These are phyloP conservation scores for Gopherus evgoodei DNA, from an alignment of 2,113 vertebrate genomes.

Conservation along the genomic window DNA sequence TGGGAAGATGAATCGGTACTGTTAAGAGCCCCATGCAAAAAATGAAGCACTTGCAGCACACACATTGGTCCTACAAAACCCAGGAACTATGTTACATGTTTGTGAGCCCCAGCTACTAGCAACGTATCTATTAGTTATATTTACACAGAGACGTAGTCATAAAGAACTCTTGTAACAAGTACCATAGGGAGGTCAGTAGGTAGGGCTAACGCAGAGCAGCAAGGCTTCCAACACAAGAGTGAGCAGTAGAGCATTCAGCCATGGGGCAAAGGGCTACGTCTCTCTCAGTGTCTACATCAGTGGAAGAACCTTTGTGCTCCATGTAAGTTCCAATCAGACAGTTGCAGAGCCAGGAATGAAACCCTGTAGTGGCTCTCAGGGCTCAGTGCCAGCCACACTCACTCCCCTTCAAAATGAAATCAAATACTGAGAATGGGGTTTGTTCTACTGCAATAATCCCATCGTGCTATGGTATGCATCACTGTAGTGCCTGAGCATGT, in stretches of 20 bases:
- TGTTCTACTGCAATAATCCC: background rate
- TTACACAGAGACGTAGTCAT: fast-evolving
- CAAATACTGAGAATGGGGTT: background rate
- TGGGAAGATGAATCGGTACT: background rate
- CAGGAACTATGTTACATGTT: fast-evolving
- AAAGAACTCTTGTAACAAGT: fast-evolving
- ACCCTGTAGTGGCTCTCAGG: background rate
- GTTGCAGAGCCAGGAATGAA: background rate
- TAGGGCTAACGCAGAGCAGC: background rate
- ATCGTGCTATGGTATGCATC: too few relatives aligned
- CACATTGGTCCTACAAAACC: background rate
- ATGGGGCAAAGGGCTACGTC: too few relatives aligned
- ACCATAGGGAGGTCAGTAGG: background rate
- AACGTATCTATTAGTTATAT: fast-evolving
- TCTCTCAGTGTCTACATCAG: too few relatives aligned
- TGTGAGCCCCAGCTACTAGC: fast-evolving
- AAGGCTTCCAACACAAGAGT: background rate
- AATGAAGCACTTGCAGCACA: fast-evolving
- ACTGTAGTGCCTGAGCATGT: too few relatives aligned
- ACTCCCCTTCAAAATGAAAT: background rate
- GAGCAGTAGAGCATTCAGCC: background rate
- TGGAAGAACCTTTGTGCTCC: background rate
- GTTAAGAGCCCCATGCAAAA: background rate
- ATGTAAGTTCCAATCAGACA: too few relatives aligned
- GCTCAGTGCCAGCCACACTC: background rate